Evolutionary conservation across 2,888 invertebrate genomes (phyloP).

Genomic region (Dolichomitus sp.): DNA sequence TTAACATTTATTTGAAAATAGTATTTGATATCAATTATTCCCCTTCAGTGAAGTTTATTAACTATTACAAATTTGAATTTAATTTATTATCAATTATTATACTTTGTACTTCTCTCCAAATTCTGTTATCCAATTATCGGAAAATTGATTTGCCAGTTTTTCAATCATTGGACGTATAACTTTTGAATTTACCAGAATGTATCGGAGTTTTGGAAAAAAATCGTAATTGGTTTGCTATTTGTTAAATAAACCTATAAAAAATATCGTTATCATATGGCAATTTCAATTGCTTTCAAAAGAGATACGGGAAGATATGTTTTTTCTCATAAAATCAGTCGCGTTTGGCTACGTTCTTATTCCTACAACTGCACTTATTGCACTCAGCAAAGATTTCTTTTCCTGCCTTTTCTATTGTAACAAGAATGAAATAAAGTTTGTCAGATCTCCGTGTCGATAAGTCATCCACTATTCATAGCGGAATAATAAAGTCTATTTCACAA

Average conservation of each 20-base stretch:
- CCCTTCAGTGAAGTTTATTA: background rate
- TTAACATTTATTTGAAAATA: slow-evolving; percentile 17
- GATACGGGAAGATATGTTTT: background rate
- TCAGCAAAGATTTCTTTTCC: background rate
- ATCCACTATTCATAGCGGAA: slow-evolving; percentile 21
- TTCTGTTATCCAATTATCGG: background rate
- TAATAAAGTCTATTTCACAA: slow-evolving; percentile 39
- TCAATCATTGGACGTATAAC: background rate
- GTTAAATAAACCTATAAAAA: background rate
- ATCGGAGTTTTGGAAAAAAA: background rate
- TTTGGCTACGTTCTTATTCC: background rate
- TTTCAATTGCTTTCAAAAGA: background rate
- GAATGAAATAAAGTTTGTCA: slow-evolving; percentile 22
- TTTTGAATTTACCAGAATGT: background rate
- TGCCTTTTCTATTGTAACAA: slow-evolving; percentile 2
- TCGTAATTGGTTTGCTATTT: background rate
- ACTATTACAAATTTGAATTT: background rate
- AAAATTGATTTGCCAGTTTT: background rate
- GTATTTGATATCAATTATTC: slow-evolving; percentile 1
- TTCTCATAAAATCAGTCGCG: background rate
- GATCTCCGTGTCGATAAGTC: slow-evolving; percentile 25
- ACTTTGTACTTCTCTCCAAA: background rate
- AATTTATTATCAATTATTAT: background rate
- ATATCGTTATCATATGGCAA: background rate
- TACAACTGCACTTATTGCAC: background rate